phyloP scores from a whole-genome alignment of 2,113 vertebrate genomes.

The Puntigrus tetrazona region DNA sequence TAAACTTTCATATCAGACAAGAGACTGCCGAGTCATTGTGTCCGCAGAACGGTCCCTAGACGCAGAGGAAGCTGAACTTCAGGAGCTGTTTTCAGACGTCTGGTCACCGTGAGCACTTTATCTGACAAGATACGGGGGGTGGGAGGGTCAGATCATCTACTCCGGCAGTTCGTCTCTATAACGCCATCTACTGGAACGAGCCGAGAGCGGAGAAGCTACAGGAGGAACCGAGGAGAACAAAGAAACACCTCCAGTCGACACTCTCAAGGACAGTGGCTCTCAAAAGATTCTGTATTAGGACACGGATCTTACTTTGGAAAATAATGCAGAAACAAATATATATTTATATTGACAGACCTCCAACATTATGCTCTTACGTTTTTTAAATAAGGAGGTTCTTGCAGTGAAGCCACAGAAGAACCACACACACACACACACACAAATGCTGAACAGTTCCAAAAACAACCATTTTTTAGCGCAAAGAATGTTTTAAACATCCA shows the following conservation, averaged over 20 bases:
- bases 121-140: not conserved
- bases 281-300: not conserved
- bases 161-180: slow-evolving; percentile 34
- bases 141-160: not conserved
- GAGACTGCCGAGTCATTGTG: not conserved
- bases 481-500: not conserved
- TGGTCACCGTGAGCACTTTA: not conserved
- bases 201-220: not conserved
- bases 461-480: not conserved
- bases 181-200: slow-evolving; percentile 54
- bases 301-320: not conserved
- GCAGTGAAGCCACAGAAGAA: not conserved
- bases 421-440: too few relatives aligned
- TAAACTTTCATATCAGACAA: not conserved
- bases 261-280: not conserved
- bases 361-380: not conserved
- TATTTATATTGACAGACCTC: not conserved
- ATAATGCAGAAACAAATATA: not conserved
- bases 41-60: not conserved
- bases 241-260: slow-evolving; percentile 25
- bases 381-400: not conserved
- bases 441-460: not conserved
- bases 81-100: not conserved
- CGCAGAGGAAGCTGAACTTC: not conserved
- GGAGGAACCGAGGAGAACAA: slow-evolving; percentile 39